These are phyloP conservation scores for Drosophila infuscata DNA, from an alignment of 2,888 invertebrate species.

Conservation along the genomic window DNA sequence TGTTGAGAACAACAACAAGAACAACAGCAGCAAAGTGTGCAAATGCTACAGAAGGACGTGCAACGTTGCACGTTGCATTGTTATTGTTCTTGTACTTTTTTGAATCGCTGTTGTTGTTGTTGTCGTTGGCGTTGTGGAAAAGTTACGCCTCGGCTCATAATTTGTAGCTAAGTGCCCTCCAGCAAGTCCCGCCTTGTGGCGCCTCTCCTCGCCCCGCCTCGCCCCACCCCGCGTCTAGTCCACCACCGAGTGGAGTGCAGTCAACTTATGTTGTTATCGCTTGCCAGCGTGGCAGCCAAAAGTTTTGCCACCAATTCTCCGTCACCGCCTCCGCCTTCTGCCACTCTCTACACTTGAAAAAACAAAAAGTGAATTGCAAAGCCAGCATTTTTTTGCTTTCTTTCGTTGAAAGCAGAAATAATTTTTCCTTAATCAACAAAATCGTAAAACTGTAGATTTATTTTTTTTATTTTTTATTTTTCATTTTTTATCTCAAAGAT, in stretches of 20 bases:
- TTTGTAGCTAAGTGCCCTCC: conserved; percentile 62
- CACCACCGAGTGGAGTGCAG: conserved; percentile 49
- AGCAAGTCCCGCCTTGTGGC: too few species aligned
- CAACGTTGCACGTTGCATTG: conserved; percentile 23
- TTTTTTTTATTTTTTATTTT: background rate
- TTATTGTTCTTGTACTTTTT: background rate
- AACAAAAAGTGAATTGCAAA: background rate
- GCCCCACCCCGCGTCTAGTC: background rate
- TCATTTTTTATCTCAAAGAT: background rate
- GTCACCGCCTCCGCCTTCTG: too few species aligned
- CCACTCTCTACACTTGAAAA: background rate
- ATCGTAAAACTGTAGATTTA: background rate
- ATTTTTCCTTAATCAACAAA: too few species aligned
- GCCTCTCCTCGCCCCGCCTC: background rate
- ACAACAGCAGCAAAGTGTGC: conserved; percentile 38
- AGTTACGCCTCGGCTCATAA: conserved; percentile 68
- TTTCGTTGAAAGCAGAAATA: background rate
- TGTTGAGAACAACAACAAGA: conserved; percentile 51
- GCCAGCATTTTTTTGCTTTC: background rate
- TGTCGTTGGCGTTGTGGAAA: conserved; percentile 26
- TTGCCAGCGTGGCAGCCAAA: conserved; percentile 55
- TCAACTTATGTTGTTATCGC: conserved; percentile 72
- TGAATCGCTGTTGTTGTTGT: background rate
- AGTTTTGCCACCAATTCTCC: conserved; percentile 30
- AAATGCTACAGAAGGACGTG: conserved; percentile 12